Evolutionary conservation across 2,797 vertebrate genomes (phyloP), one percentile per base, ranked within the genome.

Genomic region (Poeciliopsis turneri): DNA sequence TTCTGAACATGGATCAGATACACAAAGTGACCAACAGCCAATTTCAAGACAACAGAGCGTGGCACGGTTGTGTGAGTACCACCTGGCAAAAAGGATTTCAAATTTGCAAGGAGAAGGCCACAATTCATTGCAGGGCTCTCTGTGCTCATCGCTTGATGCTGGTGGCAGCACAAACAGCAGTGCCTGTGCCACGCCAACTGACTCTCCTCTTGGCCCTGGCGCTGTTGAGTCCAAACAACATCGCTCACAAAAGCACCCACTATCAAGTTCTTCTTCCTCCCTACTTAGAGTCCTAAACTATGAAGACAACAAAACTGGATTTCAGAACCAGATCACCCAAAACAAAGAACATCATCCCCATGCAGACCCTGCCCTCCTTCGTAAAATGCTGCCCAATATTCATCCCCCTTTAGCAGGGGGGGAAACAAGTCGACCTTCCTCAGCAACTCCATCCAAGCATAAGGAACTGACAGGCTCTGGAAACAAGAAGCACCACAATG

Each of bases 61-160:
- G 43, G 95, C 97, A 61, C 96, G 94, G 76, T 95, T 98, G 74
- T 98, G 97, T 77, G 97, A 99, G 75, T 98, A 98, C 91, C 97
- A 99, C 86, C 91, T 98, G 61, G 96, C 97, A 66, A 98, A 98
- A 89, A 95, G 97, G 76, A 98, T 98, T 95, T 97, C 97, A 0
- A 97, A 95, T 20, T 87, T 98, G 88, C 98, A 98, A 83, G 97
- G 96, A 2, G 97, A 98, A 86, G 96, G 96, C 75, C 97, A 97
- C 81, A 97, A 96, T 90, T 99, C 97, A 0, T 94, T 97, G 8
- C 97, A 98, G 86, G 97, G 97, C 68, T 98, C 98, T 41, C 94
- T 98, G 84, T 97, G 97, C 89, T 98, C 97, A 25, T 98, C 97
- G 0, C 93, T 98, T 78, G 97, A 99, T 23, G 97, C 96, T 1